phyloP scores from a whole-genome alignment of 1,140 invertebrate species.

The Drosophila littoralis region DNA sequence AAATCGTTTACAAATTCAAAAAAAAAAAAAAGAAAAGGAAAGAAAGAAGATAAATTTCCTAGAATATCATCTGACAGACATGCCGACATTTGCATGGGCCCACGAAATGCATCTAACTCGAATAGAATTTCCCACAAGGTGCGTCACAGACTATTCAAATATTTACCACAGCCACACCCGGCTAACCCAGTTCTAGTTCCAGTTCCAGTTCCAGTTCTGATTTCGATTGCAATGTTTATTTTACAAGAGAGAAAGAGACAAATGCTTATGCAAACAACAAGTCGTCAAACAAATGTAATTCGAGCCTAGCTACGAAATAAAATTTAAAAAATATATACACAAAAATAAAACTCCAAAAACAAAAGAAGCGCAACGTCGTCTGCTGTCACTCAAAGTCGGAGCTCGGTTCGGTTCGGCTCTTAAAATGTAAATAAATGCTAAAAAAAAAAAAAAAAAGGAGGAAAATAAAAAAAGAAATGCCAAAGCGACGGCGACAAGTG shows the following conservation, averaged over 20 bases:
- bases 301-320: constrained; percentile 40
- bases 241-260: constrained; percentile 4
- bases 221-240: constrained; percentile 73
- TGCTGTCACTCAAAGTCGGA: constrained; percentile 52
- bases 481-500: constrained; percentile 65
- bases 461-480: constrained; percentile 32
- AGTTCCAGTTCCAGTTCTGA: constrained; percentile 27
- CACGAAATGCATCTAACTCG: background rate
- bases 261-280: constrained; percentile 35
- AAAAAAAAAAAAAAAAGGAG: constrained; percentile 41
- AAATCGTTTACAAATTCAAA: background rate
- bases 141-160: constrained; percentile 68
- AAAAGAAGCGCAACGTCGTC: constrained; percentile 19
- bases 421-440: constrained; percentile 79
- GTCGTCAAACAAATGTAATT: constrained; percentile 58
- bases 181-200: constrained; percentile 68
- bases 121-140: constrained; percentile 70
- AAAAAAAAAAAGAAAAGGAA: no score
- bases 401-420: constrained; percentile 33
- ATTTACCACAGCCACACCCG: constrained; percentile 34
- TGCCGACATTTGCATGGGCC: constrained; percentile 48
- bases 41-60: constrained; percentile 22
- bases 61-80: constrained; percentile 31
- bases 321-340: constrained; percentile 22
- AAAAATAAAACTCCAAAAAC: constrained; percentile 33